phyloP scores from a whole-genome alignment of 2,888 invertebrate species.

The Drosophila limbata region DNA sequence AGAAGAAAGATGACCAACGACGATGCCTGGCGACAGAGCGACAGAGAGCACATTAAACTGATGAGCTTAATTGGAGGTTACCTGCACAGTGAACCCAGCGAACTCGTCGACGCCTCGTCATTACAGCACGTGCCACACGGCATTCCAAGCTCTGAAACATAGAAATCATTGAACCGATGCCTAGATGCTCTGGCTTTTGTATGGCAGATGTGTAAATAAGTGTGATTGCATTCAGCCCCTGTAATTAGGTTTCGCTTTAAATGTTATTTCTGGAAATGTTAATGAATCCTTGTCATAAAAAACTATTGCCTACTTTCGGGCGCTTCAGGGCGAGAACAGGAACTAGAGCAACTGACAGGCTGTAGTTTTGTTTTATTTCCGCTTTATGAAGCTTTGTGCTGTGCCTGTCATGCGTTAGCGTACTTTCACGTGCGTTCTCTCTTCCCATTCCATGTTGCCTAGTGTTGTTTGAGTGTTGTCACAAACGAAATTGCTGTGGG shows the following conservation, averaged over 20 bases:
- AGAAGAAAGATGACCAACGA: slow-evolving; percentile 19
- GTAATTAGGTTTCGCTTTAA: neutral
- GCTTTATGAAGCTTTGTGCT: slow-evolving; percentile 48
- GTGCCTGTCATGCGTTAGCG: slow-evolving; percentile 54
- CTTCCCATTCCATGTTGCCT: neutral
- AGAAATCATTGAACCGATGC: slow-evolving; percentile 4
- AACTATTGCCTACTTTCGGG: slow-evolving; percentile 34
- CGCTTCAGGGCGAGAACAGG: neutral
- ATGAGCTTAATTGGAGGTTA: slow-evolving; percentile 81
- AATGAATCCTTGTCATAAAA: slow-evolving; percentile 3
- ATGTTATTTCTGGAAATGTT: neutral
- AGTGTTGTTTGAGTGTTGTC: slow-evolving; percentile 38
- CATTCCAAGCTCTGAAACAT: neutral
- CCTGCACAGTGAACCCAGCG: slow-evolving; percentile 53
- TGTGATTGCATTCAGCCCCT: neutral
- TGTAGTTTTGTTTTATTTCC: slow-evolving; percentile 58
- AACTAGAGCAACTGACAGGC: slow-evolving; percentile 37
- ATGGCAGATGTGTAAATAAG: neutral
- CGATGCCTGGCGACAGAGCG: slow-evolving; percentile 61
- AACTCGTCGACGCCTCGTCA: slow-evolving; percentile 37
- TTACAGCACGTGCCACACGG: slow-evolving; percentile 49
- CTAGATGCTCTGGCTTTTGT: slow-evolving; percentile 10
- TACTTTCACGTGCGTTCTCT: slow-evolving; percentile 41
- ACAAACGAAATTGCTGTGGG: slow-evolving; percentile 51
- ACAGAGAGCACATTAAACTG: slow-evolving; percentile 77